A percentile compares a stretch with the other conserved stretches of the same genome.
phyloP scores from a whole-genome alignment of 2,797 vertebrate genomes.

The Aplochiton taeniatus region DNA sequence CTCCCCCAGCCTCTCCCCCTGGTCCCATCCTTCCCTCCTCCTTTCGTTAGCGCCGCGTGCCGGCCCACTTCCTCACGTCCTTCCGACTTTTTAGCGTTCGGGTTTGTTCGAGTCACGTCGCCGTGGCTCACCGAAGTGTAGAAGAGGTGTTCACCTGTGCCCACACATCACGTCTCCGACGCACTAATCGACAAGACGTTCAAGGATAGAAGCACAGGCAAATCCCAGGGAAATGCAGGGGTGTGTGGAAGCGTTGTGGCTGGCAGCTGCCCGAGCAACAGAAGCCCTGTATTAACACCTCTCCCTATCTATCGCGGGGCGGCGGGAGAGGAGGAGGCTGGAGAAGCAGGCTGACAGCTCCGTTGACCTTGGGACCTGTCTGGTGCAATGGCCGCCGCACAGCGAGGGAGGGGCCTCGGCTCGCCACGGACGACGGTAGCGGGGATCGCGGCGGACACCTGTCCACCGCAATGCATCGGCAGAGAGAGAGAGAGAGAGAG shows the following conservation, averaged over 20 bases:
- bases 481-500: background rate
- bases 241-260: constrained; percentile 21
- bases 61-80: constrained; percentile 26
- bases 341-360: constrained; percentile 49
- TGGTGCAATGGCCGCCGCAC: constrained; percentile 37
- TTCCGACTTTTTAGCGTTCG: too few species aligned
- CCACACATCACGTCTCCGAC: too few species aligned
- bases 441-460: constrained; percentile 54
- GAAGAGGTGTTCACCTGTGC: too few species aligned
- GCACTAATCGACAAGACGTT: too few species aligned
- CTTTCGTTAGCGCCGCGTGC: constrained; percentile 18
- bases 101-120: too few species aligned
- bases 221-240: constrained; percentile 30
- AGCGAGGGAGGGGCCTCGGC: constrained; percentile 10
- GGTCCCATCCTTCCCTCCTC: constrained; percentile 26
- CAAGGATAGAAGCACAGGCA: constrained; percentile 24
- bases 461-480: constrained; percentile 32
- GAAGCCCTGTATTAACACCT: constrained; percentile 39
- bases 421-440: constrained; percentile 31
- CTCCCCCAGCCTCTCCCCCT: constrained; percentile 36
- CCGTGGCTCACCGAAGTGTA: too few species aligned
- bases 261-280: constrained; percentile 4
- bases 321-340: constrained; percentile 13
- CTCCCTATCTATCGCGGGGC: constrained; percentile 29
- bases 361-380: constrained; percentile 57